A percentile compares a stretch with the other conserved stretches of the same genome.
phyloP scores from a whole-genome alignment of 2,113 vertebrate species.

The Orthonyx spaldingii region DNA sequence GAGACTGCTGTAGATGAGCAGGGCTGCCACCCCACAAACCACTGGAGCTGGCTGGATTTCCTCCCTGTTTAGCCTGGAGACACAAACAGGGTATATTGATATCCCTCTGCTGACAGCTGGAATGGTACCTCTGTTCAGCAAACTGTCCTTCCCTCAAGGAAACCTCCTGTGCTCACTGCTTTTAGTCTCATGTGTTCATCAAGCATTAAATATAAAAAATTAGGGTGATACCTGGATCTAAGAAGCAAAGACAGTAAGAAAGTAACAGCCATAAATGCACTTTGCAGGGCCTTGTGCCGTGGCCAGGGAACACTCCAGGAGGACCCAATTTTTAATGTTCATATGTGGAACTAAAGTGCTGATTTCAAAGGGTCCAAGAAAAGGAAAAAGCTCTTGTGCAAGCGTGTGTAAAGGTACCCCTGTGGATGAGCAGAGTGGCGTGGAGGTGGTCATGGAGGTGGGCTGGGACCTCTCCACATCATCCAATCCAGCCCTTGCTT shows the following conservation, averaged over 20 bases:
- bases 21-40: neutral
- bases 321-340: neutral
- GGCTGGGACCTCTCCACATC: neutral
- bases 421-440: neutral
- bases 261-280: neutral
- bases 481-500: neutral
- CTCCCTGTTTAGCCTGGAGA: neutral
- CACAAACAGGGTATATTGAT: no score
- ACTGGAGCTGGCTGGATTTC: neutral
- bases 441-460: accelerated
- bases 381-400: neutral
- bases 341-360: neutral
- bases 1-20: neutral
- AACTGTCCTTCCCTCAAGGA: neutral
- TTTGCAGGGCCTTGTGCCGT: accelerated
- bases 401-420: neutral
- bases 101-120: neutral
- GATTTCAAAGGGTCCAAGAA: neutral
- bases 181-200: neutral
- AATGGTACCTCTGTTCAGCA: accelerated
- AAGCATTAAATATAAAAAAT: neutral
- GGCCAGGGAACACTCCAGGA: neutral
- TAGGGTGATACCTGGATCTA: neutral
- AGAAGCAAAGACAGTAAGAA: neutral
- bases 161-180: neutral